Evolutionary conservation across 2,888 invertebrate species (phyloP).

Genomic region (Drosophila conformis): DNA sequence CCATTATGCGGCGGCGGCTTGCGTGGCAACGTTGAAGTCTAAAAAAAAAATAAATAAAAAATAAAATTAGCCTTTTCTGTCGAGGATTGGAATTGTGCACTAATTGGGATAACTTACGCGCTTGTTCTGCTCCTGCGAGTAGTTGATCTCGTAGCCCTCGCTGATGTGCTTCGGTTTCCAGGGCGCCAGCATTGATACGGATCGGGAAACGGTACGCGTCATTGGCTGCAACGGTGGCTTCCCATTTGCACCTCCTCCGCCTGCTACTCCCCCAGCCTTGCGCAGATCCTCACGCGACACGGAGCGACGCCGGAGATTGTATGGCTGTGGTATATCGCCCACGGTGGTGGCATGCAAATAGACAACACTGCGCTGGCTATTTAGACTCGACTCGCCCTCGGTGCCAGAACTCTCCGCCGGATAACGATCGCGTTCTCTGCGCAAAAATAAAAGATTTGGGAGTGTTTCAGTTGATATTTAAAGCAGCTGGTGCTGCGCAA

Average conservation of each 20-base stretch:
- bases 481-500: background rate
- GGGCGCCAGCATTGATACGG: conserved; percentile 93
- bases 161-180: conserved; percentile 92
- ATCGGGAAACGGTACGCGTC: conserved; percentile 90
- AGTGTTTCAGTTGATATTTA: background rate
- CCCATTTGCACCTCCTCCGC: conserved; percentile 12
- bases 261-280: conserved; percentile 79
- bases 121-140: conserved; percentile 87
- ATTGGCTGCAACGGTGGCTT: conserved; percentile 84
- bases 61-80: background rate
- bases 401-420: conserved; percentile 87
- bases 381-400: conserved; percentile 91
- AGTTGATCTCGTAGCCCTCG: conserved; percentile 92
- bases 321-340: conserved; percentile 93
- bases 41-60: background rate
- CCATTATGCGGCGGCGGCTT: conserved; percentile 77
- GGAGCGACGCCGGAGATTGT: conserved; percentile 88
- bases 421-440: conserved; percentile 84
- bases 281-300: conserved; percentile 91
- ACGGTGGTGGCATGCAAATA: conserved; percentile 95
- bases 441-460: rapidly evolving
- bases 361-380: conserved; percentile 93
- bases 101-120: conserved; percentile 59
- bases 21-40: conserved; percentile 83
- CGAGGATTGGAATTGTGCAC: background rate